Conservation (phyloP, 2,113 vertebrate genomes). For the Platysternon megacephalum region DNA sequence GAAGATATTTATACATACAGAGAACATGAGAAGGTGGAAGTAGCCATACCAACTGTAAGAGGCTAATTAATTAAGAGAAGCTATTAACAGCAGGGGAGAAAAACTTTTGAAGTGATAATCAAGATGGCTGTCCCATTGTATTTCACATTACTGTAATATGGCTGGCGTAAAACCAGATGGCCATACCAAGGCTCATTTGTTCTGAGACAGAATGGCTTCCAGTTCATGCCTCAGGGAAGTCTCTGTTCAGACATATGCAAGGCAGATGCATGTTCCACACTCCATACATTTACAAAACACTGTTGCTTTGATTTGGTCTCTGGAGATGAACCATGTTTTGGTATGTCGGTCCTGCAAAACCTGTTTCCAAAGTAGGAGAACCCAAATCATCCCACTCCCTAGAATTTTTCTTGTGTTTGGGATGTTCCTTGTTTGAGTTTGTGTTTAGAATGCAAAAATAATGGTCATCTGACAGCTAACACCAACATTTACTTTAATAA, state of each 20-base stretch:
- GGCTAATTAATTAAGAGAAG: no score
- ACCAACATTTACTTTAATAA: neutral
- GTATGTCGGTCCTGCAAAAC: neutral
- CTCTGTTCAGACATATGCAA: conserved; percentile 18
- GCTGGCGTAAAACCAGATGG: conserved; percentile 4
- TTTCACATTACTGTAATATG: neutral
- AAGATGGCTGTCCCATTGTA: conserved; percentile 40
- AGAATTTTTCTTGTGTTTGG: neutral
- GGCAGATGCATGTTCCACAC: conserved; percentile 13
- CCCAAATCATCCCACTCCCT: neutral
- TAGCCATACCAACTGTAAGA: no score
- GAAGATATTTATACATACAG: no score
- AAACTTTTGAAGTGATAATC: no score
- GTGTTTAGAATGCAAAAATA: neutral
- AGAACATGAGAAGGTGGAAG: no score
- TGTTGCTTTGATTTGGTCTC: neutral
- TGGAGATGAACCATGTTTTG: neutral
- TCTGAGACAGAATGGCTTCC: neutral
- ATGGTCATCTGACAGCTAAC: neutral
- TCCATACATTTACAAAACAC: conserved; percentile 9
- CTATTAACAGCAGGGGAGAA: no score
- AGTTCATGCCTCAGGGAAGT: conserved; percentile 35
- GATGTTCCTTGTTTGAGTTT: neutral
- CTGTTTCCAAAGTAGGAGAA: neutral
- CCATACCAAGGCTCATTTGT: neutral